Conservation (phyloP, 2,113 vertebrate species). For the Hydrochoerus hydrochaeris region DNA sequence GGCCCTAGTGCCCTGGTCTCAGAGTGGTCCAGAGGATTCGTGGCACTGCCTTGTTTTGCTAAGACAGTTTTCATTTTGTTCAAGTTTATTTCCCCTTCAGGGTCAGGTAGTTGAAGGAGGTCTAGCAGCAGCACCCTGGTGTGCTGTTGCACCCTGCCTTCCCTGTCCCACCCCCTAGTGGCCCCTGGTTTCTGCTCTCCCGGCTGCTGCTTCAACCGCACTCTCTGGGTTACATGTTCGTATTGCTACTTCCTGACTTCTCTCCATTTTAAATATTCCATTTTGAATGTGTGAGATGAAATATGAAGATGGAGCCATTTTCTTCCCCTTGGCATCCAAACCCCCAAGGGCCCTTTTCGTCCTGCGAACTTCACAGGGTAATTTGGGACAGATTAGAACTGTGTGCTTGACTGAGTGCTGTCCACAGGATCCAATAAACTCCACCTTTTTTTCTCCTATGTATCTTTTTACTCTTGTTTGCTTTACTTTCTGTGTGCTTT, state of each 20-base stretch:
- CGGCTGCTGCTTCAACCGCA: background rate
- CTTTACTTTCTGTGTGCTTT: background rate
- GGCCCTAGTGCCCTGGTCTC: background rate
- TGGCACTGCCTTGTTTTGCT: background rate
- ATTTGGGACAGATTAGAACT: background rate
- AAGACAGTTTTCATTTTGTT: background rate
- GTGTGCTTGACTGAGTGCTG: background rate
- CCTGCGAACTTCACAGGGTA: background rate
- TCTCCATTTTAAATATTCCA: slow-evolving; percentile 9
- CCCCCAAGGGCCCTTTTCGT: accelerated
- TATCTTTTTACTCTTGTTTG: background rate
- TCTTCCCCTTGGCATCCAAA: background rate
- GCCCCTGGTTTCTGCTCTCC: background rate
- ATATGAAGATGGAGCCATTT: background rate
- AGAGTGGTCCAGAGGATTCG: background rate
- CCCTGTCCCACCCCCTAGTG: background rate
- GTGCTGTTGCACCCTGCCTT: accelerated
- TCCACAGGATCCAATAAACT: background rate
- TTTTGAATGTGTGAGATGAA: background rate
- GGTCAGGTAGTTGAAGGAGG: too few species aligned
- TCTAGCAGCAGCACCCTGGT: background rate
- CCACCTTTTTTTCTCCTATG: background rate
- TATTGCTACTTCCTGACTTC: background rate
- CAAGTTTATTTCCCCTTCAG: background rate
- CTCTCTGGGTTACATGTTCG: background rate